Evolutionary conservation across 2,797 vertebrate species (phyloP).

Genomic region (Euphonia xanthogaster): DNA sequence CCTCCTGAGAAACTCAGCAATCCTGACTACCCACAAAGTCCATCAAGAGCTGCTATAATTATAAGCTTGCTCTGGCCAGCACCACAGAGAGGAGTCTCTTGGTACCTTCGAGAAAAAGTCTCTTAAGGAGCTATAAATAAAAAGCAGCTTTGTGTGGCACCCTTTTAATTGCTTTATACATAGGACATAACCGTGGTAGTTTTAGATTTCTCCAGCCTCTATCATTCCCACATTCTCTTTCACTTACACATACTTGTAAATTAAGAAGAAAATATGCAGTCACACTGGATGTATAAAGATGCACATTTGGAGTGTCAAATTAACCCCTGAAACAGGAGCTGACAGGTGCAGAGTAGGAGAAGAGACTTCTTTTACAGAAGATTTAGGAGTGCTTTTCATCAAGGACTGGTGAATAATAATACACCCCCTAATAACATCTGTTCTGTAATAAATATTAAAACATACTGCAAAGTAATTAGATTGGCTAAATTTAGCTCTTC

Average conservation of each 20-base stretch:
- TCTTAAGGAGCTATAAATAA: conserved; percentile 34
- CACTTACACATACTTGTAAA: neutral
- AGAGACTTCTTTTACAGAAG: neutral
- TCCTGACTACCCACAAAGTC: neutral
- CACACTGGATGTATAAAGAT: neutral
- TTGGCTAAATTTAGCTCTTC: neutral
- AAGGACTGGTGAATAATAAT: neutral
- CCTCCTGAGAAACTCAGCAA: neutral
- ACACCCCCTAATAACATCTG: neutral
- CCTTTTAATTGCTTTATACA: neutral
- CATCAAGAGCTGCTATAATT: conserved; percentile 26
- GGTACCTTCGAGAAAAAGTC: conserved; percentile 3
- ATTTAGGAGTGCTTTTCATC: neutral
- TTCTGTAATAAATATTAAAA: conserved; percentile 31
- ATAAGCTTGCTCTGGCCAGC: neutral
- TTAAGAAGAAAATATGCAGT: neutral
- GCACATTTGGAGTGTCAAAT: neutral
- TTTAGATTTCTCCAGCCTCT: neutral
- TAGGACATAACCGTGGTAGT: rapidly evolving
- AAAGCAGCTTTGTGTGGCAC: neutral
- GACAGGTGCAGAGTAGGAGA: conserved; percentile 39
- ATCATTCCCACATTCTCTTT: neutral
- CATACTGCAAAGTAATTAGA: neutral
- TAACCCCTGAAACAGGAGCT: conserved; percentile 17
- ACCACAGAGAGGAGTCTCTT: neutral